phyloP scores from a whole-genome alignment of 2,797 vertebrate species.

The Semaprochilodus insignis region DNA sequence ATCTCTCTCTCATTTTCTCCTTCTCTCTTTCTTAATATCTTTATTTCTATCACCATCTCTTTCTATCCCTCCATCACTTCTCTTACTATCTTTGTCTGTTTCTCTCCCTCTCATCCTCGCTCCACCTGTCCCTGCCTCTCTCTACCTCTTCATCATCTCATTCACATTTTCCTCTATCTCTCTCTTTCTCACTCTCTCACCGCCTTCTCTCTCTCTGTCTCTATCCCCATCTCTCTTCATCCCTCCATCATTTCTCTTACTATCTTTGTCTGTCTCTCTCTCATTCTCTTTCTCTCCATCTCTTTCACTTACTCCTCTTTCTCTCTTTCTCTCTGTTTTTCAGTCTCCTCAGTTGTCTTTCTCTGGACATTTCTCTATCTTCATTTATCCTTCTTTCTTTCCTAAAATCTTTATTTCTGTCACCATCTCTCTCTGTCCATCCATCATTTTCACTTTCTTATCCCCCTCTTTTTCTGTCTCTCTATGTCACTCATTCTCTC shows the following conservation, averaged over 20 bases:
- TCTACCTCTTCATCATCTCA: neutral
- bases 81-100: neutral
- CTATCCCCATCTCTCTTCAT: neutral
- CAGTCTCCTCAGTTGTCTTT: too few relatives aligned
- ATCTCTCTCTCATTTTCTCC: too few relatives aligned
- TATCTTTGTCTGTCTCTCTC: neutral
- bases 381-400: too few relatives aligned
- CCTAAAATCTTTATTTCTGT: neutral
- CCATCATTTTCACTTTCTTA: neutral
- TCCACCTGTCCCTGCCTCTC: neutral
- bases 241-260: neutral
- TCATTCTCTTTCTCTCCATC: neutral
- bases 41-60: neutral
- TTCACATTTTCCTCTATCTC: neutral
- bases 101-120: neutral
- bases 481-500: neutral
- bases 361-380: too few relatives aligned
- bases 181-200: neutral
- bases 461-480: neutral
- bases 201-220: neutral
- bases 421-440: neutral
- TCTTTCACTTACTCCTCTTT: neutral
- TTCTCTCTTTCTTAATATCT: neutral
- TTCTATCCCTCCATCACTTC: neutral
- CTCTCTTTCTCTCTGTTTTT: too few relatives aligned